These are phyloP conservation scores for Chamaetylas fuelleborni DNA, from an alignment of 2,113 vertebrate genomes.

Conservation along the genomic window DNA sequence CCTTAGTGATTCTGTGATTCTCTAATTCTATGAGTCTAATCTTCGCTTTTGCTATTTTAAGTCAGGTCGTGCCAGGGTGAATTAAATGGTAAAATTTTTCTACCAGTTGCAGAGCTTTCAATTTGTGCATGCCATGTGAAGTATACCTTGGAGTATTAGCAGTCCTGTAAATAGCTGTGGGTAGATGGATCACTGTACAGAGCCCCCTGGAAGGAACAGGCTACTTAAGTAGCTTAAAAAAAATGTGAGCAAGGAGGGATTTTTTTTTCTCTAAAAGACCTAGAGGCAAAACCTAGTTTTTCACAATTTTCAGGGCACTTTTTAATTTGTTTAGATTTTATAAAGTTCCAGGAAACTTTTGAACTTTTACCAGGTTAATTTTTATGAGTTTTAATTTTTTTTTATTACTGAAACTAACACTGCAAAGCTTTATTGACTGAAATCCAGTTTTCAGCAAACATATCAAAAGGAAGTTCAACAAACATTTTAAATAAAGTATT, in stretches of 20 bases:
- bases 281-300: not conserved
- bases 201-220: not conserved
- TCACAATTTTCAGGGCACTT: not conserved
- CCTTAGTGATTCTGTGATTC: not conserved
- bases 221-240: not conserved
- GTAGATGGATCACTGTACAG: not conserved
- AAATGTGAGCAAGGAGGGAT: not conserved
- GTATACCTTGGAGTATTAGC: not conserved
- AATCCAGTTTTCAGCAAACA: conserved; percentile 14
- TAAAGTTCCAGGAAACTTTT: not conserved
- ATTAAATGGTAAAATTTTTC: not conserved
- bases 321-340: not conserved
- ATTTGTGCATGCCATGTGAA: not conserved
- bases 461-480: not conserved
- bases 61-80: not conserved
- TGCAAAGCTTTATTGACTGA: not conserved
- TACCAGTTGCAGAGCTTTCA: not conserved
- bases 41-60: not conserved
- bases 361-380: not conserved
- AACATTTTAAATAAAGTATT: conserved; percentile 23
- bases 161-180: not conserved
- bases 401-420: not conserved
- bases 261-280: not conserved
- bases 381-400: not conserved
- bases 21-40: not conserved